Evolutionary conservation across 2,888 invertebrate species (phyloP).

Genomic region (Diarsia mendica): DNA sequence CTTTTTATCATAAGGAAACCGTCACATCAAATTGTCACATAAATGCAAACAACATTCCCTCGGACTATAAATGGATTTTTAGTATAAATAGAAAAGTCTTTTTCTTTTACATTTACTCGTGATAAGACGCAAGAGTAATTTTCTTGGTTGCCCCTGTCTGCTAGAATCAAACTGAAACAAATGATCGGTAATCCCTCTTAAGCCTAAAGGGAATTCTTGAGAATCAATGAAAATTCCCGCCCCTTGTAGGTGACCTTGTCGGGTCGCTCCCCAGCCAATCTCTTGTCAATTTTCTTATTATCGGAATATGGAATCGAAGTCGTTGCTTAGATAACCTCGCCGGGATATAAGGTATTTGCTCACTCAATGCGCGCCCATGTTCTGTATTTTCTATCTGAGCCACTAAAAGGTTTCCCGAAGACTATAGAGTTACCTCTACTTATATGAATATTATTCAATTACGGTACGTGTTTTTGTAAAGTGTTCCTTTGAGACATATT

Average conservation of each 20-base stretch:
- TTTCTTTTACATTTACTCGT: constrained; percentile 45
- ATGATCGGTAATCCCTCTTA: constrained; percentile 69
- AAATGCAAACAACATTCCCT: constrained; percentile 43
- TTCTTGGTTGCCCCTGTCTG: constrained; percentile 55
- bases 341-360: constrained; percentile 57
- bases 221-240: constrained; percentile 66
- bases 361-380: constrained; percentile 45
- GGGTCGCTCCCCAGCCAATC: constrained; percentile 58
- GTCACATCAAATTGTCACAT: constrained; percentile 9
- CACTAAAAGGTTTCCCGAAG: constrained; percentile 41
- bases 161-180: constrained; percentile 68
- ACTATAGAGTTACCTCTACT: constrained; percentile 40
- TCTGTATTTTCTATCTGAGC: constrained; percentile 49
- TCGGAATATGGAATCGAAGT: constrained; percentile 66
- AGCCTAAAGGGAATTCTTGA: constrained; percentile 63
- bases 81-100: constrained; percentile 41
- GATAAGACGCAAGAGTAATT: constrained; percentile 53
- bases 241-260: constrained; percentile 63
- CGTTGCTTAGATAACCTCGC: constrained; percentile 51
- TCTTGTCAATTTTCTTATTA: constrained; percentile 75
- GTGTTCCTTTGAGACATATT: constrained; percentile 9
- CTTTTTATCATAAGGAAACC: constrained; percentile 16
- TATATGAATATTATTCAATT: constrained; percentile 36
- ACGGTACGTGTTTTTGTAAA: constrained; percentile 32
- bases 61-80: constrained; percentile 36